Evolutionary conservation across 2,113 vertebrate genomes (phyloP), one percentile per base, ranked within the genome.

Genomic region (Carassius carassius): DNA sequence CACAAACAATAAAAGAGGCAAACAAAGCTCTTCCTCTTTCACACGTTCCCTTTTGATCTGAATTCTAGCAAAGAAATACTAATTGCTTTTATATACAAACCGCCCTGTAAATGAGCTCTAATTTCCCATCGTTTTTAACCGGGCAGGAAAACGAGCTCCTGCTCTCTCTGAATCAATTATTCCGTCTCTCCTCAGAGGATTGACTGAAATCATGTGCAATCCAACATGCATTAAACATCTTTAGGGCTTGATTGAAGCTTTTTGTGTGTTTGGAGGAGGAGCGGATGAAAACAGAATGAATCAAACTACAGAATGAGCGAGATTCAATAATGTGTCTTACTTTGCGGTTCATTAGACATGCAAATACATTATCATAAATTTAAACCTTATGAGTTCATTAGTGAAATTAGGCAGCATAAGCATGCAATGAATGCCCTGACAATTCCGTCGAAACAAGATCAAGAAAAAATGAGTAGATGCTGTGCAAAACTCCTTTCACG

Each of bases 11-110:
- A 69, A 70, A 51, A 70, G 17, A 49, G 11, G 3, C 11, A 49
- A 49, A 49, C 47, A 3, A 49, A 49, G 47, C 67, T 70, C 67
- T 37, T 62, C 21, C 58, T 62, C n/a, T 0, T 49, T 16, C 72
- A 74, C n/a, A 0, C 3, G 29, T 8, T 63, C 35, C 37, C 21
- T 11, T 44, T 58, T 63, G 58, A 16, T 63, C 13, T 47, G 78
- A 35, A 65, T 25, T 5, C 37, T 9, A 67, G 73, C 19, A 78
- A 37, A 84, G 47, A 51, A 69, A 74, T 13, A 84, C 47, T 69
- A 69, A 78, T 78, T 67, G 41, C 83, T 67, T 56, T 84, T 35
- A 54, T 23, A 51, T 19, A 63, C 19, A 17, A 84, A n/a, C 37
- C 13, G 37, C 23, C 23, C 58, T 47, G 58, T 76, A 67, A 83